Evolutionary conservation across 1,140 invertebrate genomes (phyloP).

Genomic region (Antheraea mylitta): DNA sequence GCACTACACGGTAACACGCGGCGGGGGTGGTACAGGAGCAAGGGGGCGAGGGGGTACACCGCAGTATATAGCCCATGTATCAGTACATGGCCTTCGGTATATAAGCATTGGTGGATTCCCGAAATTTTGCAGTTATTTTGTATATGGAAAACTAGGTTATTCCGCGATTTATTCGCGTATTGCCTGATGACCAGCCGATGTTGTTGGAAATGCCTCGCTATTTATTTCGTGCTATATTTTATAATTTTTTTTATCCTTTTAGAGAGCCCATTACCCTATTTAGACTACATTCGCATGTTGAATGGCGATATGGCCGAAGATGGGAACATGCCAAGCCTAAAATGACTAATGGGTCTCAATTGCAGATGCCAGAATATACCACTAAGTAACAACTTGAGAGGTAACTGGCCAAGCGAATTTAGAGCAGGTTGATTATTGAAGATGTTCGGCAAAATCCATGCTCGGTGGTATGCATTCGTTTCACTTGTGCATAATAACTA

Average conservation of each 20-base stretch:
- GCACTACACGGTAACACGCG: constrained; percentile 56
- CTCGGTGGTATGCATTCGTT: too few relatives aligned
- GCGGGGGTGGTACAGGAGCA: constrained; percentile 22
- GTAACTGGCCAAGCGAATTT: too few relatives aligned
- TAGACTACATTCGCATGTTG: background rate
- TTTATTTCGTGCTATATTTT: background rate
- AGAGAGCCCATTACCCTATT: background rate
- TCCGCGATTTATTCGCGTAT: constrained; percentile 52
- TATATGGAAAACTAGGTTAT: constrained; percentile 75
- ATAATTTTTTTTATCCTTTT: background rate
- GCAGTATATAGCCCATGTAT: constrained; percentile 60
- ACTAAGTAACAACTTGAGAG: too few relatives aligned
- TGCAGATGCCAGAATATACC: background rate
- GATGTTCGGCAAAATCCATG: too few relatives aligned
- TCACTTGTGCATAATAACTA: too few relatives aligned
- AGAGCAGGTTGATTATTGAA: too few relatives aligned
- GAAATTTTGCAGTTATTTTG: constrained; percentile 77
- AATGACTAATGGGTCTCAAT: too few relatives aligned
- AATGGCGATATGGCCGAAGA: background rate
- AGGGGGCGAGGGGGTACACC: constrained; percentile 36
- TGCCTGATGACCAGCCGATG: background rate
- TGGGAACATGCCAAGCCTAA: too few relatives aligned
- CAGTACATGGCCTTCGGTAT: constrained; percentile 57
- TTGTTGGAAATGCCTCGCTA: background rate
- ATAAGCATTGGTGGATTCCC: constrained; percentile 59